phyloP scores from a whole-genome alignment of 2,888 invertebrate genomes.

The Parapristionchus giblindavisi region DNA sequence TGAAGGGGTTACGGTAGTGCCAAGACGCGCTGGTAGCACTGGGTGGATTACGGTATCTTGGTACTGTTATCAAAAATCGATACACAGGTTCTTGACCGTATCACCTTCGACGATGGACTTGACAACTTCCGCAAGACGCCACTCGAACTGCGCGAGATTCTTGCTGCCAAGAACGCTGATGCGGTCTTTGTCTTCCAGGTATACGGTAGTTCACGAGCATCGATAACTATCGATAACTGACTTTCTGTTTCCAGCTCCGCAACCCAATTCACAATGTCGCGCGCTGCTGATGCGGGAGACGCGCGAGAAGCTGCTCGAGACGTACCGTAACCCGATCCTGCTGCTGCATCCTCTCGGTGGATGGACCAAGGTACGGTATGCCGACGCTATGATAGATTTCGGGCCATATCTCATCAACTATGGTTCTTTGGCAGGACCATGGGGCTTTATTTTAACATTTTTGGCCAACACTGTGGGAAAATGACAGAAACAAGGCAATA shows the following conservation, averaged over 20 bases:
- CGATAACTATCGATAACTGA: too few relatives aligned
- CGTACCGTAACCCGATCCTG: conserved; percentile 91
- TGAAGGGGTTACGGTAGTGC: too few relatives aligned
- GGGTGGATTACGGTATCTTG: too few relatives aligned
- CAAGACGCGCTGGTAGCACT: too few relatives aligned
- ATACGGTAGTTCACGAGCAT: not conserved
- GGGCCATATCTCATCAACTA: too few relatives aligned
- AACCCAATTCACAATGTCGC: conserved; percentile 99
- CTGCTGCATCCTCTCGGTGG: conserved; percentile 86
- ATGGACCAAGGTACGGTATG: conserved; percentile 46
- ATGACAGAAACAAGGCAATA: too few relatives aligned
- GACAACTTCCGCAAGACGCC: conserved; percentile 93
- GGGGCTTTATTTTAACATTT: too few relatives aligned
- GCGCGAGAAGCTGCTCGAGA: conserved; percentile 80
- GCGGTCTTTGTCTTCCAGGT: conserved; percentile 94
- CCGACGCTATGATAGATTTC: too few relatives aligned
- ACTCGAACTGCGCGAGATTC: conserved; percentile 84
- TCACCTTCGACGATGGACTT: conserved; percentile 92
- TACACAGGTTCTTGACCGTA: conserved; percentile 82
- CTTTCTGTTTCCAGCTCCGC: conserved; percentile 76
- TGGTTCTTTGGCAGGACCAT: too few relatives aligned
- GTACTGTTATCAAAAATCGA: too few relatives aligned
- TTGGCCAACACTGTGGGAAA: too few relatives aligned
- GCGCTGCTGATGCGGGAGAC: conserved; percentile 96
- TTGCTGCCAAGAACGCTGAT: conserved; percentile 83